Percentiles rank a stretch among this genome's conserved stretches.
phyloP scores from a whole-genome alignment of 2,797 vertebrate species.

The Poeciliopsis infans region DNA sequence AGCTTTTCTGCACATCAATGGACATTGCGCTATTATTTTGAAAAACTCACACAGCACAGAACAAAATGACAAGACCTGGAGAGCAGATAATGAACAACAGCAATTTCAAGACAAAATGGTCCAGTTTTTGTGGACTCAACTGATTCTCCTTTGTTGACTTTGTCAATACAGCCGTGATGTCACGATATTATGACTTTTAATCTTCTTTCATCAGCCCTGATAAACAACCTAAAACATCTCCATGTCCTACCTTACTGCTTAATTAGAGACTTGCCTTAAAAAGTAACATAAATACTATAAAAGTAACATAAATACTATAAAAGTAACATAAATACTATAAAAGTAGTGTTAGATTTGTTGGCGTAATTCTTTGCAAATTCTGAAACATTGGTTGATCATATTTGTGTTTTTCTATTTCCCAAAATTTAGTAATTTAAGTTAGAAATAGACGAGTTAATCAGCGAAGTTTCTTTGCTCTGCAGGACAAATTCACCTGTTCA shows the following conservation, averaged over 20 bases:
- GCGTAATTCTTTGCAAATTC: background rate
- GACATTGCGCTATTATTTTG: conserved; percentile 34
- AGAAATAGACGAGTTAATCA: background rate
- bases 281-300: background rate
- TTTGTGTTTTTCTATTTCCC: background rate
- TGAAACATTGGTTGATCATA: background rate
- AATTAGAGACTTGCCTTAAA: background rate
- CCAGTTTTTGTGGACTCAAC: conserved; percentile 29
- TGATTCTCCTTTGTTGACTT: conserved; percentile 2
- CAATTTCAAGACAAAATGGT: conserved; percentile 32
- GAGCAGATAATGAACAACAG: conserved; percentile 6
- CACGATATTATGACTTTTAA: conserved; percentile 16
- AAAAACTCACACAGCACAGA: conserved; percentile 30
- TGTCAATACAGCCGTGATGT: conserved; percentile 31
- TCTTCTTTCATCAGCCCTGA: background rate
- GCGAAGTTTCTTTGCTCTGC: background rate
- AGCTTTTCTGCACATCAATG: conserved; percentile 52
- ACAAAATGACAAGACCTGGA: conserved; percentile 19
- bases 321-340: background rate
- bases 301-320: too few relatives aligned
- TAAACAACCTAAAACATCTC: background rate
- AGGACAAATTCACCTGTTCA: background rate
- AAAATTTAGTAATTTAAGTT: background rate
- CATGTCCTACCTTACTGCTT: background rate
- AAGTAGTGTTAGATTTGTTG: background rate